Percentiles rank a stretch among this genome's conserved stretches.
phyloP scores from a whole-genome alignment of 2,888 invertebrate species.

The Philaethria dido region DNA sequence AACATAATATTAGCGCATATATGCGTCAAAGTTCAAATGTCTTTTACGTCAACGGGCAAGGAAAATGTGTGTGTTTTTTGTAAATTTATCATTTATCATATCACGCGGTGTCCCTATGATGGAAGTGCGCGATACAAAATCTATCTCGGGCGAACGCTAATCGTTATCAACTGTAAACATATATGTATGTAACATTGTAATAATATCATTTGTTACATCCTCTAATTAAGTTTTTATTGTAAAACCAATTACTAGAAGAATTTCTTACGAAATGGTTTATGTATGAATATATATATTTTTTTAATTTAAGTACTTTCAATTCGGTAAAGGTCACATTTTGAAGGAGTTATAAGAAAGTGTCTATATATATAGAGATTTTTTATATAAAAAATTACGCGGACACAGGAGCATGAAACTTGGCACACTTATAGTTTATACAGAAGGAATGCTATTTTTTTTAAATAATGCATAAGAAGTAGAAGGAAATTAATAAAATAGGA shows the following conservation, averaged over 20 bases:
- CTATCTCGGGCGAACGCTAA: constrained; percentile 3
- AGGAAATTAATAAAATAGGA: too few relatives aligned
- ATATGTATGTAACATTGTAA: neutral
- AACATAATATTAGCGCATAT: constrained; percentile 3
- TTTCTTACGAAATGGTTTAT: constrained; percentile 2
- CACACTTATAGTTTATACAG: too few relatives aligned
- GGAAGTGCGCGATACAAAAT: neutral
- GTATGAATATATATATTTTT: neutral
- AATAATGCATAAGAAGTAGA: too few relatives aligned
- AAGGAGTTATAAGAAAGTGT: neutral
- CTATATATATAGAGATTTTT: too few relatives aligned
- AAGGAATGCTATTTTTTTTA: too few relatives aligned
- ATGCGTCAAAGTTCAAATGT: constrained; percentile 31
- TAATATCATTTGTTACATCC: constrained; percentile 1
- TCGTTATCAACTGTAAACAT: constrained; percentile 2
- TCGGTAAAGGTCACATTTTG: neutral
- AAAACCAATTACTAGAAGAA: neutral
- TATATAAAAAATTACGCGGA: too few relatives aligned
- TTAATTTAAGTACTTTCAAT: neutral
- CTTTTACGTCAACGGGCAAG: constrained; percentile 4
- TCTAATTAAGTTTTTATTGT: neutral
- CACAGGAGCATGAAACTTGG: too few relatives aligned
- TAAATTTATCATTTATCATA: neutral
- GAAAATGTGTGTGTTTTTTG: neutral
- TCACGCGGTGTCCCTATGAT: constrained; percentile 2